These are phyloP conservation scores for Arge pagana DNA, from an alignment of 2,888 invertebrate genomes.

Conservation along the genomic window DNA sequence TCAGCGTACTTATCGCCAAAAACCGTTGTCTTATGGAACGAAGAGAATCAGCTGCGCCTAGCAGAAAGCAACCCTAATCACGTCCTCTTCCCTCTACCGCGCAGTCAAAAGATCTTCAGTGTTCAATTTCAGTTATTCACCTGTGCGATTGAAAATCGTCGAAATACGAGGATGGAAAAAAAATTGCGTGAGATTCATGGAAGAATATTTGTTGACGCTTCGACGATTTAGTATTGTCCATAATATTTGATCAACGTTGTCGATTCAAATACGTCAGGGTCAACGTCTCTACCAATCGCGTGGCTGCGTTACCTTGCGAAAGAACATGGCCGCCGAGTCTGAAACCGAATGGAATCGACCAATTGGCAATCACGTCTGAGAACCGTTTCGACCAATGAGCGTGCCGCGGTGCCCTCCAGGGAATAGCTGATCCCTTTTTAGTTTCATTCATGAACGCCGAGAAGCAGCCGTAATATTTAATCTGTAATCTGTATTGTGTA, in stretches of 20 bases:
- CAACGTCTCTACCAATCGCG: neutral
- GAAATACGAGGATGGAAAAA: no score
- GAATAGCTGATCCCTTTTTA: conserved; percentile 44
- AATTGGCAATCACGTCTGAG: no score
- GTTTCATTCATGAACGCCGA: conserved; percentile 56
- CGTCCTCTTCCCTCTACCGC: no score
- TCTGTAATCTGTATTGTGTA: conserved; percentile 52
- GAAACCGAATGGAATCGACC: neutral
- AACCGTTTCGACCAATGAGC: conserved; percentile 17
- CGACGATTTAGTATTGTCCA: neutral
- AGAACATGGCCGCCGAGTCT: neutral
- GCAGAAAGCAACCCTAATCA: conserved; percentile 13
- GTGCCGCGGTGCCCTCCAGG: conserved; percentile 34
- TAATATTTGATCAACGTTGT: conserved; percentile 10
- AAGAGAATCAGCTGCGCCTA: conserved; percentile 16
- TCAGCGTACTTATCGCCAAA: conserved; percentile 4
- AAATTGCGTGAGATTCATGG: no score
- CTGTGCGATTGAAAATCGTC: no score
- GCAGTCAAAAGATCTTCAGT: no score
- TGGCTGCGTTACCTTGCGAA: neutral
- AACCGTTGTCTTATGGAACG: no score
- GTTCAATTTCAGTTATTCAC: no score
- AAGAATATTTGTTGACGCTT: no score
- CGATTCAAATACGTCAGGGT: conserved; percentile 12
- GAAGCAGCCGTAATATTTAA: conserved; percentile 49